Conservation (phyloP, 2,113 vertebrate species). For the Pagrus major region DNA sequence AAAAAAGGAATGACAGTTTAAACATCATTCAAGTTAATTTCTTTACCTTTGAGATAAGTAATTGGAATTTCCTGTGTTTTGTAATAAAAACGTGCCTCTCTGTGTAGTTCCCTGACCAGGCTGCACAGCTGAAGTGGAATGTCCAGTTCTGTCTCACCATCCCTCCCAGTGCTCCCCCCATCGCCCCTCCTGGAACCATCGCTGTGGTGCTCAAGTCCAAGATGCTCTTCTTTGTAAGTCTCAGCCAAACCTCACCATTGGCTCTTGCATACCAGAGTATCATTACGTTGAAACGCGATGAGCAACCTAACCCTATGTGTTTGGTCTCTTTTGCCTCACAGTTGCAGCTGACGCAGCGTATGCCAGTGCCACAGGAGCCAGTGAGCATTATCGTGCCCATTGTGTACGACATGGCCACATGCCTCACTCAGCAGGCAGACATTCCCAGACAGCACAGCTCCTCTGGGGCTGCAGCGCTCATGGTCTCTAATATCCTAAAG, state of each 20-base stretch:
- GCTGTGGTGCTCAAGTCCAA: constrained; percentile 99
- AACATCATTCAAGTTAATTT: too few relatives aligned
- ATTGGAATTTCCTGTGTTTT: background rate
- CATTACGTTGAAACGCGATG: background rate
- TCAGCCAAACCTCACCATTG: background rate
- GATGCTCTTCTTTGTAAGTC: constrained; percentile 99
- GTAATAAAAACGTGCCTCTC: background rate
- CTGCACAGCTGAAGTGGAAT: constrained; percentile 96
- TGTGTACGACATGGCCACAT: constrained; percentile 99
- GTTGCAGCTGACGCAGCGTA: constrained; percentile 98
- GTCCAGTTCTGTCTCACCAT: constrained; percentile 99
- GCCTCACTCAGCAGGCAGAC: constrained; percentile 98
- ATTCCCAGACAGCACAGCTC: constrained; percentile 98
- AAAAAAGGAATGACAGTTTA: background rate
- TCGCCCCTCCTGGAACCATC: constrained; percentile 97
- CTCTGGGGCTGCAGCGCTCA: constrained; percentile 95
- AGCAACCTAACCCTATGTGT: background rate
- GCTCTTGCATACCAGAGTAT: background rate
- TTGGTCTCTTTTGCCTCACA: constrained; percentile 68
- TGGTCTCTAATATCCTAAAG: constrained; percentile 98
- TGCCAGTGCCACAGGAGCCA: constrained; percentile 92
- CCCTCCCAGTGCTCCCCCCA: constrained; percentile 97
- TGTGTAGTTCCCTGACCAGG: constrained; percentile 95
- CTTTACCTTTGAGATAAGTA: background rate
- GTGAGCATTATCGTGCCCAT: constrained; percentile 99